Conservation (phyloP, 2,797 vertebrate genomes). For the Macroramphosus scolopax region DNA sequence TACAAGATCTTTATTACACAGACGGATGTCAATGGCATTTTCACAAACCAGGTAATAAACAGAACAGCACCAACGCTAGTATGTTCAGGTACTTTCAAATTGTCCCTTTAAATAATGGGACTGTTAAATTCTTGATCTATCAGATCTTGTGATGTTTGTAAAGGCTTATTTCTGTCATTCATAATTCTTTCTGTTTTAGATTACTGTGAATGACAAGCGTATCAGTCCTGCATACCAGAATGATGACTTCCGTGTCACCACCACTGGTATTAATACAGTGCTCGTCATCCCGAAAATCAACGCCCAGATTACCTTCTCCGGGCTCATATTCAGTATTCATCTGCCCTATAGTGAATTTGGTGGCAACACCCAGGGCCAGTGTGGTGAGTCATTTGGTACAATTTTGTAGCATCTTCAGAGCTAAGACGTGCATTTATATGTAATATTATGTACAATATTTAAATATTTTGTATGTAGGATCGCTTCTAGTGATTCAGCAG, state of each 20-base stretch:
- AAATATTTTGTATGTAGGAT: too few relatives aligned
- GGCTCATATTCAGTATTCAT: slow-evolving; percentile 80
- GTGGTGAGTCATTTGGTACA: too few relatives aligned
- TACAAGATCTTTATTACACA: slow-evolving; percentile 81
- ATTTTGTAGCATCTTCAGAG: too few relatives aligned
- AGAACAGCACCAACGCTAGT: too few relatives aligned
- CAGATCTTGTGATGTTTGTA: background rate
- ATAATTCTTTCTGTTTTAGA: slow-evolving; percentile 61
- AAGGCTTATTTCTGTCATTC: background rate
- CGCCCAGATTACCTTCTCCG: slow-evolving; percentile 79
- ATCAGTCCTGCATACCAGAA: slow-evolving; percentile 79
- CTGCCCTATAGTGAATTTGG: slow-evolving; percentile 78
- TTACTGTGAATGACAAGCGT: slow-evolving; percentile 74
- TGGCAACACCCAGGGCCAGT: slow-evolving; percentile 87
- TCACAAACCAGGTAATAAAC: slow-evolving; percentile 65
- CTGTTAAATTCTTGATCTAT: too few relatives aligned
- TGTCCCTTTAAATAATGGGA: too few relatives aligned
- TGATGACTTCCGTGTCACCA: slow-evolving; percentile 69
- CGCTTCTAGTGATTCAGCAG: too few relatives aligned
- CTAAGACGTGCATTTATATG: too few relatives aligned
- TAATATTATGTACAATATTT: too few relatives aligned
- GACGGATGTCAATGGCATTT: slow-evolving; percentile 29
- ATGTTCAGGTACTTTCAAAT: too few relatives aligned
- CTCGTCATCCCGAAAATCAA: slow-evolving; percentile 78
- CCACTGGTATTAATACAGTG: slow-evolving; percentile 79